Conservation (phyloP, 2,113 vertebrate species). For the Colossoma macropomum region DNA sequence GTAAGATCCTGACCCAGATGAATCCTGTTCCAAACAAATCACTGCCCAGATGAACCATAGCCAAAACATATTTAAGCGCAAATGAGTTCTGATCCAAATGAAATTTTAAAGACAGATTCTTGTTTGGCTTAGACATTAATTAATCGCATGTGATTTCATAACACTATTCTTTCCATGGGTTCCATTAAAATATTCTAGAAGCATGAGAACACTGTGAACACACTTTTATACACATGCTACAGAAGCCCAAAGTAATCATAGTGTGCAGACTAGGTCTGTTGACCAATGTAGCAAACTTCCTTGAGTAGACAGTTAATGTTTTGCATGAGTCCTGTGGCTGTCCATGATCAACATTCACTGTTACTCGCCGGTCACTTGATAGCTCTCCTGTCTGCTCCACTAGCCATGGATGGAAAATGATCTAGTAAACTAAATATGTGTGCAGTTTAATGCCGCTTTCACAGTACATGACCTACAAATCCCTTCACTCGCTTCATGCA, state of each 20-base stretch:
- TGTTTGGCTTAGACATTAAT: background rate
- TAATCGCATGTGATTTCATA: background rate
- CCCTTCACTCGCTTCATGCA: background rate
- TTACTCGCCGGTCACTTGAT: background rate
- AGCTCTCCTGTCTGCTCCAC: background rate
- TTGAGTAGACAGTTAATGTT: background rate
- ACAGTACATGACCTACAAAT: background rate
- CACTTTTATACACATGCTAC: background rate
- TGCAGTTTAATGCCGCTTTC: background rate
- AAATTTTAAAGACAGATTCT: background rate
- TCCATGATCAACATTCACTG: background rate
- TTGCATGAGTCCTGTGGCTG: background rate
- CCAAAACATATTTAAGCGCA: background rate
- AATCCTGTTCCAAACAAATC: background rate
- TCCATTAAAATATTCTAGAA: background rate
- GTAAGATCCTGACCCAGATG: background rate
- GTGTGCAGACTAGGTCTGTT: background rate
- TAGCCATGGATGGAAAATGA: constrained; percentile 2
- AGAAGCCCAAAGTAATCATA: background rate
- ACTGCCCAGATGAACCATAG: background rate
- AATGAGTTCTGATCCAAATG: background rate
- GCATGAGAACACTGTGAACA: background rate
- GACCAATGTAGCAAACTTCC: background rate
- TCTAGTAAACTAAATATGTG: background rate
- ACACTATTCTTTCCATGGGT: background rate